Percentiles rank a stretch among this genome's conserved stretches.
These are phyloP conservation scores for Hippopotamus amphibius DNA, from an alignment of 2,113 vertebrate genomes.

Conservation along the genomic window DNA sequence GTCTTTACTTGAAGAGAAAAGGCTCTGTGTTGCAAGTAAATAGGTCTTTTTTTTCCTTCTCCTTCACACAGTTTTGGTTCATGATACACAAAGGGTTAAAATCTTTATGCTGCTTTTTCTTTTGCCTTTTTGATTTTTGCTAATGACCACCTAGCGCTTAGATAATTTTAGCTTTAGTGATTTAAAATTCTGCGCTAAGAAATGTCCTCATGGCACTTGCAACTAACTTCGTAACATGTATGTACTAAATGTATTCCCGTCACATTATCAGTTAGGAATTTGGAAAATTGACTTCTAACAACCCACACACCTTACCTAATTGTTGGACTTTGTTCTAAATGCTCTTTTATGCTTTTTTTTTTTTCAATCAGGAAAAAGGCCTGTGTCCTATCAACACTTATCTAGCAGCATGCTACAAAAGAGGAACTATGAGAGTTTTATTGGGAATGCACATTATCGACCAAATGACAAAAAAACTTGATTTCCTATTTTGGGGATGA, in stretches of 20 bases:
- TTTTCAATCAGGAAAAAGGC: constrained; percentile 89
- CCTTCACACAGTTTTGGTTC: not conserved
- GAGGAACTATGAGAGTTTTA: constrained; percentile 86
- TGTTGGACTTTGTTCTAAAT: not conserved
- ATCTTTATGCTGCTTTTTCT: not conserved
- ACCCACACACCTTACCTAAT: accelerated
- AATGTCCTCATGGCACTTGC: not conserved
- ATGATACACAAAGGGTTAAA: not conserved
- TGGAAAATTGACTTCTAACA: not conserved
- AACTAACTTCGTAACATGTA: accelerated
- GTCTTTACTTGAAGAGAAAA: not conserved
- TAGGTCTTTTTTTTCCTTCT: not conserved
- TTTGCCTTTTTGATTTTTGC: not conserved
- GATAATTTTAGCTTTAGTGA: not conserved
- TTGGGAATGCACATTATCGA: constrained; percentile 88
- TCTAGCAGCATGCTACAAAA: constrained; percentile 88
- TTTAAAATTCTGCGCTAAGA: not conserved
- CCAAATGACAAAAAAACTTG: constrained; percentile 92
- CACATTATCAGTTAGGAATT: not conserved
- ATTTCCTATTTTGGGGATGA: constrained; percentile 75
- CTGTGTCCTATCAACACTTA: constrained; percentile 89
- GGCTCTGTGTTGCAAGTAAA: too few relatives aligned
- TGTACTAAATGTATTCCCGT: not conserved
- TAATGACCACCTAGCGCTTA: not conserved
- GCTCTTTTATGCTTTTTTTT: not conserved